Percentiles rank a stretch among this genome's conserved stretches.
These are phyloP conservation scores for Pseudopodoces humilis DNA, from an alignment of 2,113 vertebrate species.

Conservation along the genomic window DNA sequence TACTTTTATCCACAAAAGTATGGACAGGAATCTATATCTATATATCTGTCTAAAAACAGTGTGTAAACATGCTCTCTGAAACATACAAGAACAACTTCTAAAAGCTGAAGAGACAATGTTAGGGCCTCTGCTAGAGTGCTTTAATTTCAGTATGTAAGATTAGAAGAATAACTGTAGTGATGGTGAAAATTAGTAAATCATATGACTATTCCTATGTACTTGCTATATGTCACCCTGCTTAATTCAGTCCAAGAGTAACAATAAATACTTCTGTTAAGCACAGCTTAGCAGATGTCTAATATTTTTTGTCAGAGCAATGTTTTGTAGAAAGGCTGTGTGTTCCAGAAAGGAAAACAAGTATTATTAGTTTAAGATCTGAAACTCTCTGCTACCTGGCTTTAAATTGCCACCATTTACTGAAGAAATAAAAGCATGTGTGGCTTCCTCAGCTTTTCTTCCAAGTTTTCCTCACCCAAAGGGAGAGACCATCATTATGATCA, in stretches of 20 bases:
- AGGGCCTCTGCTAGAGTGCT: background rate
- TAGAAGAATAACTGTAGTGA: background rate
- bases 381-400: background rate
- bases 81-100: background rate
- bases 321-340: background rate
- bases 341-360: background rate
- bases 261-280: background rate
- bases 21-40: background rate
- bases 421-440: background rate
- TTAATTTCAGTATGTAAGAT: background rate
- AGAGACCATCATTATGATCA: background rate
- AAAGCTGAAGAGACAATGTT: background rate
- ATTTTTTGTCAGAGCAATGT: background rate
- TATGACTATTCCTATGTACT: background rate
- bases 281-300: background rate
- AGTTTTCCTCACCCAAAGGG: background rate
- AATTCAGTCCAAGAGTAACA: background rate
- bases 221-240: background rate
- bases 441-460: background rate
- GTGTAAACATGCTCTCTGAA: background rate
- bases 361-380: background rate
- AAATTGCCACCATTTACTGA: background rate
- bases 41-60: background rate
- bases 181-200: background rate
- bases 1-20: background rate